Evolutionary conservation across 2,888 invertebrate species (phyloP), one percentile per base, ranked within the genome.

Genomic region (Byasa hedistus): DNA sequence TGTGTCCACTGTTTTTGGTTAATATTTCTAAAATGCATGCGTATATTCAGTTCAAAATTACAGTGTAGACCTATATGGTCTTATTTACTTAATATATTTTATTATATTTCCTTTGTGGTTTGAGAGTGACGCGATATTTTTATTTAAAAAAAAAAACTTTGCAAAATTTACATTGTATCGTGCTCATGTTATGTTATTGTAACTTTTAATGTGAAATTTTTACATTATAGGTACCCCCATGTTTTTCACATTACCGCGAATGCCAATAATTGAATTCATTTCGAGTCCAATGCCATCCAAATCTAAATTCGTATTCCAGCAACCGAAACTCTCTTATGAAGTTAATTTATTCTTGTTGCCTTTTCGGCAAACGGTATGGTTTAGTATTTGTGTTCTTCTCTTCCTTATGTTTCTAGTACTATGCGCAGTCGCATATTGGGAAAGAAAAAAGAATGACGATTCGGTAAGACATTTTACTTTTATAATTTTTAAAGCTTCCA

Each of bases 311-410:
- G 93, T 96, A 23, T 96, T 96, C 78, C 93, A 94, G 61, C 94
- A 95, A 77, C 96, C 96, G 1, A 94, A 95, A 75, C 79, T 96
- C 7, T 94, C 96, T 0, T 95, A 94, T 69, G 94, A 96, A 54
- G 94, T 93, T 71, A 96, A 96, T 76, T 93, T 96, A 57, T 96
- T 94, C 76, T 81, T 93, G 2, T 82, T 96, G 32, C 95, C 96
- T 0, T 96, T 96, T 76, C 91, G 93, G 66, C 85, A 80, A 39
- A 83, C 89, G 1, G 95, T 96, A n/a, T 95, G 95, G 95, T 83
- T 93, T 60, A 92, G 93, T 36, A 89, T 92, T 23, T 72, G 88
- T 7, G 87, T 82, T 0, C 76, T 94, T 39, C 75, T 94, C 4
- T 69, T 92, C 19, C 62, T 93, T 27, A 80, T 93, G 57, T 86